phyloP scores from a whole-genome alignment of 35 echinoderm and acorn worm species.

The Nesometra sesokonis region DNA sequence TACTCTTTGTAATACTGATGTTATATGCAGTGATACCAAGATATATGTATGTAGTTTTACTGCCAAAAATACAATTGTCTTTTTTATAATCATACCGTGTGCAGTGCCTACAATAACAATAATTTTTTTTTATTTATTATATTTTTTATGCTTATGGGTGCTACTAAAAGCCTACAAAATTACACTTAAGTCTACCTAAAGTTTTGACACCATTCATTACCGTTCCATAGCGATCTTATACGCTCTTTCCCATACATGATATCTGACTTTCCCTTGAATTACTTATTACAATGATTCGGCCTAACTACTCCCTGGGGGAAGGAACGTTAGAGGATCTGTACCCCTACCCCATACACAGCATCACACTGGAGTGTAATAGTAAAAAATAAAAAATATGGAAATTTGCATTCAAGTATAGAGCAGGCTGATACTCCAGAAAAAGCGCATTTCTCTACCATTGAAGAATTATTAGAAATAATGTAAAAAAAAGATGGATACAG shows the following conservation, averaged over 20 bases:
- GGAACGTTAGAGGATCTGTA: background rate
- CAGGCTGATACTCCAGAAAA: background rate
- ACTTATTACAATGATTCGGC: background rate
- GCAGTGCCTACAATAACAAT: background rate
- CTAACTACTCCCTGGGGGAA: background rate
- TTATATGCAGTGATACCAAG: background rate
- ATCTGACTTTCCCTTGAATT: background rate
- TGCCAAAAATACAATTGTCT: background rate
- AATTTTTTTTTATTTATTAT: background rate
- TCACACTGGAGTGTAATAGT: background rate
- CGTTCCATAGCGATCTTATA: background rate
- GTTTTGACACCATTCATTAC: background rate
- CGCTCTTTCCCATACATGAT: background rate
- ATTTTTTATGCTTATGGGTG: background rate
- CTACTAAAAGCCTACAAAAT: background rate
- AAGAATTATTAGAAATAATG: background rate
- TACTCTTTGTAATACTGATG: background rate
- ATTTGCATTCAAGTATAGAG: background rate
- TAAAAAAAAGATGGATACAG: background rate
- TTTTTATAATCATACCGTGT: background rate
- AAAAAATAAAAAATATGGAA: background rate
- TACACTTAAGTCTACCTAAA: background rate
- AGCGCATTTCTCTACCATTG: background rate
- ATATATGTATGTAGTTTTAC: background rate
- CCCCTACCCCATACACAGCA: background rate